Conservation (phyloP, 2,888 invertebrate genomes). For the Phytoseiulus persimilis region DNA sequence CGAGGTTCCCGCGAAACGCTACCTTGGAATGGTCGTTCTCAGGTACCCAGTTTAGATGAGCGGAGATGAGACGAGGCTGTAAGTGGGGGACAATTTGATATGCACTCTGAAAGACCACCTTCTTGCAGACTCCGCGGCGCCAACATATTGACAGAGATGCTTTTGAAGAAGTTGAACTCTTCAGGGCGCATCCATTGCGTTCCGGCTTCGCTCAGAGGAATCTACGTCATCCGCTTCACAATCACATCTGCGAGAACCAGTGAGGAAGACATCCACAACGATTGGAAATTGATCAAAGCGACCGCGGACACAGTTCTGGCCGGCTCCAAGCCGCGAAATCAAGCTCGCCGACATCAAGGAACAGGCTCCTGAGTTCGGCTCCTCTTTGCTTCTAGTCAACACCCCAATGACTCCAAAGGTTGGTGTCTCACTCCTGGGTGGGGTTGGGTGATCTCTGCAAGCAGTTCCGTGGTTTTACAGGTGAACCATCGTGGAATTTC, state of each 20-base stretch:
- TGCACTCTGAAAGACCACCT: too few species aligned
- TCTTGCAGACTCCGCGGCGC: slow-evolving; percentile 57
- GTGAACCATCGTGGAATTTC: too few species aligned
- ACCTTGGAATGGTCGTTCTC: slow-evolving; percentile 83
- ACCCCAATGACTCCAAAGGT: slow-evolving; percentile 94
- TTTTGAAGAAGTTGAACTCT: slow-evolving; percentile 76
- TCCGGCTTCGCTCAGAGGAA: slow-evolving; percentile 78
- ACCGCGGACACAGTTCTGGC: slow-evolving; percentile 49
- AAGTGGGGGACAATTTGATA: too few species aligned
- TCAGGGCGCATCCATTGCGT: slow-evolving; percentile 85
- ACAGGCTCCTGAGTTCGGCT: slow-evolving; percentile 77
- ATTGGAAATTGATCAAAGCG: slow-evolving; percentile 61
- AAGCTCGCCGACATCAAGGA: slow-evolving; percentile 64
- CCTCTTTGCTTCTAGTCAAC: slow-evolving; percentile 82
- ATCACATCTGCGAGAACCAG: slow-evolving; percentile 76
- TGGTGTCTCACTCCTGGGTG: not conserved
- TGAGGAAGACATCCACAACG: slow-evolving; percentile 58
- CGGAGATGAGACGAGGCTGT: too few species aligned
- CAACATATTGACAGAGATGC: slow-evolving; percentile 67
- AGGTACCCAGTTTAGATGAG: slow-evolving; percentile 52
- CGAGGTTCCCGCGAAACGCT: slow-evolving; percentile 75
- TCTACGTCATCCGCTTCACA: slow-evolving; percentile 76
- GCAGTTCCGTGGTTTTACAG: too few species aligned
- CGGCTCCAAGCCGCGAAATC: slow-evolving; percentile 43
- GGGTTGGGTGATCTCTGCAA: not conserved